Base-by-base conservation (phyloP, 2,797 vertebrate species). In the Rallus crepitans region DNA sequence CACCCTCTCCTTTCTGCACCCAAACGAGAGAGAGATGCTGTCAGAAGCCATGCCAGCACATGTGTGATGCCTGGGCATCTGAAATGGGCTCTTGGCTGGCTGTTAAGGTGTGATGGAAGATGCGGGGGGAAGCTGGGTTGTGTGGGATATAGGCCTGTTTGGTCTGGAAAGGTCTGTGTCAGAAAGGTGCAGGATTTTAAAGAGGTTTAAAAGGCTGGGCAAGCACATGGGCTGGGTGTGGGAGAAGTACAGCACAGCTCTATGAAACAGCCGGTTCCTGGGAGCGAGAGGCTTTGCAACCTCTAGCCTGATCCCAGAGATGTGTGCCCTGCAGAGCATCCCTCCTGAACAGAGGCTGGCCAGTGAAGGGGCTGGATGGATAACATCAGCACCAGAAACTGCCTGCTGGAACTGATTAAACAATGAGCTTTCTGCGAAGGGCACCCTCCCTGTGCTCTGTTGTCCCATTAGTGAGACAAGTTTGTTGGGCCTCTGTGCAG, bases 201-300 rank as follows among this genome's bases (percentile, higher is more conserved):
- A 59, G 45, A 42, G 25, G 23, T 59, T 60, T 39, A 24, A 69
- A 78, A 45, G 45, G 13, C 27, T 56, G 63, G 59, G 4, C 23
- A 27, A 13, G 66, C 28, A 24, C 35, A 7, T 33, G 2, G 5
- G 31, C 59, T 66, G 64, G 56, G 25, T 4, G 4, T 20, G 35
- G 45, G 30, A 27, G 35, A 72, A 47, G 21, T 45, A 9, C 9
- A 35, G 42, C 52, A 77, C n/a, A 2, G 2, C 0, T 3, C 0
- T 11, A 2, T 18, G 48, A 28, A 59, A 63, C 0, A 20, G n/a
- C 17, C 42, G 87, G 24, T 61, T 77, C 45, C 60, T 60, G 2
- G 1, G 42, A 71, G 53, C 56, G 19, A 37, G 37, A 39, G 45
- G 4, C 59, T 33, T 30, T 68, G 50, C 57, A 63, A 8, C 24